phyloP scores from a whole-genome alignment of 2,888 invertebrate species.

The Rhagonycha fulva region DNA sequence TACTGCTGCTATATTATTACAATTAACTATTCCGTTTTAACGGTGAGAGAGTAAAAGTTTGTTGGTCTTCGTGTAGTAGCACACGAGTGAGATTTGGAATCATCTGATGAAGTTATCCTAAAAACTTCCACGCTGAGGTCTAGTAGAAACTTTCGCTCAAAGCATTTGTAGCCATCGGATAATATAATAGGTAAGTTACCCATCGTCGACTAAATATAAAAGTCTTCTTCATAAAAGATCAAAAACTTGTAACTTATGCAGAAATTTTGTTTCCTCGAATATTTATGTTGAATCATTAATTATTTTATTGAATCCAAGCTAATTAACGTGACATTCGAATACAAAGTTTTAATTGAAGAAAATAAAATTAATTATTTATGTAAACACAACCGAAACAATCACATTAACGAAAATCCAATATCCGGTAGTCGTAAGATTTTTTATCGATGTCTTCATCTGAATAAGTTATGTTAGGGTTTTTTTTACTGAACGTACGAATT shows the following conservation, averaged over 20 bases:
- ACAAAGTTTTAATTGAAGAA: neutral
- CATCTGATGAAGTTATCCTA: too few relatives aligned
- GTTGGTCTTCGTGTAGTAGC: too few relatives aligned
- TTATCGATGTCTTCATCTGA: neutral
- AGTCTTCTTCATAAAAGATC: neutral
- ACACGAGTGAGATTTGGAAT: too few relatives aligned
- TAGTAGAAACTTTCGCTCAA: too few relatives aligned
- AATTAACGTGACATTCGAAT: neutral
- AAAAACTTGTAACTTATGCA: neutral
- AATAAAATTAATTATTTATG: neutral
- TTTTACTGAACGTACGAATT: neutral
- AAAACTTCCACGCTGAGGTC: too few relatives aligned
- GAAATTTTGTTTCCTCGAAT: neutral
- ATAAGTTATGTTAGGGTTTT: neutral
- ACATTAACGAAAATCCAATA: neutral
- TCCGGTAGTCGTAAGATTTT: neutral
- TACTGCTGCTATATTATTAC: neutral
- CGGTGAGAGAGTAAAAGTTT: neutral
- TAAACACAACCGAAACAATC: neutral
- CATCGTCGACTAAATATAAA: too few relatives aligned
- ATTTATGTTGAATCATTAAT: neutral
- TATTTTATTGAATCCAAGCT: neutral
- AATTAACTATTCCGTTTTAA: neutral
- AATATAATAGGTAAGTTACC: neutral
- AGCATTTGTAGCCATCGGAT: too few relatives aligned